Evolutionary conservation across 2,797 vertebrate species (phyloP).

Genomic region (Trichosurus vulpecula): DNA sequence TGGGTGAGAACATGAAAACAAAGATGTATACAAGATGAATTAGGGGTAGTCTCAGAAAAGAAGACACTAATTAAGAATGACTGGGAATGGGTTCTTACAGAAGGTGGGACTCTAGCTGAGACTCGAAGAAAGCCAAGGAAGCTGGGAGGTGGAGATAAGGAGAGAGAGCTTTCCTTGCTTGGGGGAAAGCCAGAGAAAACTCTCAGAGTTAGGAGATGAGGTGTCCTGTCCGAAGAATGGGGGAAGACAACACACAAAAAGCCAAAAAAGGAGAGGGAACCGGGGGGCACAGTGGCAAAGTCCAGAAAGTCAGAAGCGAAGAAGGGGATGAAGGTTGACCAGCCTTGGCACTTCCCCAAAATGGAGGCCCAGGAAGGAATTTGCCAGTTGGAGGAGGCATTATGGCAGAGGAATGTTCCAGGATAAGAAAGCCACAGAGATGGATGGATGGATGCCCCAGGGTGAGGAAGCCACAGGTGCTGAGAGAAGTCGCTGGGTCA

Average conservation of each 20-base stretch:
- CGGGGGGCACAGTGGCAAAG: neutral
- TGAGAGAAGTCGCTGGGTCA: neutral
- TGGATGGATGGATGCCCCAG: neutral
- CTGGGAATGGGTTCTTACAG: neutral
- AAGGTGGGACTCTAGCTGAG: neutral
- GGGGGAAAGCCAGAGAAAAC: neutral
- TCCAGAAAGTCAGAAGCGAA: neutral
- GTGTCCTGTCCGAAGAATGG: neutral
- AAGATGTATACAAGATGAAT: neutral
- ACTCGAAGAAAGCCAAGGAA: neutral
- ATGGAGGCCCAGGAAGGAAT: neutral
- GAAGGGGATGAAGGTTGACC: neutral
- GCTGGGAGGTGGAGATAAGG: neutral
- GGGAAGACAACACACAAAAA: neutral
- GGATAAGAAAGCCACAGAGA: neutral
- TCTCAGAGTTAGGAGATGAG: neutral
- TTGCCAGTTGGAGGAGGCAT: neutral
- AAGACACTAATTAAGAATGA: neutral
- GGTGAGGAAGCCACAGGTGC: neutral
- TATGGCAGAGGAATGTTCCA: neutral
- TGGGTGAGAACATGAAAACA: neutral
- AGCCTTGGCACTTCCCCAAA: neutral
- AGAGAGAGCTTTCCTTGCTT: neutral
- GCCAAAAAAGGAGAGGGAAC: neutral
- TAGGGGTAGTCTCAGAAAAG: neutral